A percentile compares a stretch with the other conserved stretches of the same genome.
phyloP scores from a whole-genome alignment of 2,113 vertebrate genomes.

The Ondatra zibethicus region DNA sequence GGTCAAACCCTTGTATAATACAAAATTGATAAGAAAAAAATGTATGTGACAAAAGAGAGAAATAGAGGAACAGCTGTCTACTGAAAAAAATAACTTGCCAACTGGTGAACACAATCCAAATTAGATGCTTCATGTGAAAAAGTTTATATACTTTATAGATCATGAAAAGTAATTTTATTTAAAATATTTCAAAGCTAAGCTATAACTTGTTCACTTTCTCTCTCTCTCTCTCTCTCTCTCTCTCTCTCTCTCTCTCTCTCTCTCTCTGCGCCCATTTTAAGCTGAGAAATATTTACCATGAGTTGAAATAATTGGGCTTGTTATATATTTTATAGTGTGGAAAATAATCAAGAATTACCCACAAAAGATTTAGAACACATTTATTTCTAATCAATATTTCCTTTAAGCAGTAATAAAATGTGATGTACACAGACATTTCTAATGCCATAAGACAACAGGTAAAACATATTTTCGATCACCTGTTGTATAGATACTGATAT shows the following conservation, averaged over 20 bases:
- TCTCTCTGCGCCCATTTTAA: conserved; percentile 43
- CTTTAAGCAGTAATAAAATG: not conserved
- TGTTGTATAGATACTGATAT: conserved; percentile 1
- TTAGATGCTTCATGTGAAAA: conserved; percentile 7
- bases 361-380: conserved; percentile 57
- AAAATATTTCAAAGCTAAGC: conserved; percentile 54
- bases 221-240: too few relatives aligned
- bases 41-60: not conserved
- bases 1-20: not conserved
- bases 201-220: too few relatives aligned
- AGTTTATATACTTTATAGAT: conserved; percentile 7
- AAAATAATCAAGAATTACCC: conserved; percentile 57
- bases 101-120: conserved; percentile 53
- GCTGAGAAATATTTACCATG: conserved; percentile 60
- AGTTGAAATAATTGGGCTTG: conserved; percentile 70
- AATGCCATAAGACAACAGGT: not conserved
- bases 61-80: not conserved
- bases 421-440: conserved; percentile 16
- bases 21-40: conserved; percentile 40
- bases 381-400: conserved; percentile 72
- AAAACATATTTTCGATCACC: conserved; percentile 55
- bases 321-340: conserved; percentile 57
- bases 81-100: not conserved
- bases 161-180: conserved; percentile 43
- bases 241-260: too few relatives aligned